Conservation (phyloP, 1,140 invertebrate species). For the Armadillidium nasatum region DNA sequence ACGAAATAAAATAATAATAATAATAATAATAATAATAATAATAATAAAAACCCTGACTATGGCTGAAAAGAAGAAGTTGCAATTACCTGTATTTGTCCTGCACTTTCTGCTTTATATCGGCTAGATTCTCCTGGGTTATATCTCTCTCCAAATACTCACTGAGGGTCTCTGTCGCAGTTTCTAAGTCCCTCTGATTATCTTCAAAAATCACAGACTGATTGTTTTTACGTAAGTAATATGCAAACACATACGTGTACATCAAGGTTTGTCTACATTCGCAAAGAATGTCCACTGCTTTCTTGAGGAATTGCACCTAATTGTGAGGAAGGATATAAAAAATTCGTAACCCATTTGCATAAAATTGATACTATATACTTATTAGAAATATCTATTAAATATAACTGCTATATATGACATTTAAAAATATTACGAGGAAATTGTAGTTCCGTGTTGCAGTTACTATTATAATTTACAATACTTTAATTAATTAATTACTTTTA, state of each 20-base stretch:
- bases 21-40: no score
- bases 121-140: conserved; percentile 94
- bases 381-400: no score
- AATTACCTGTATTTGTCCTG: conserved; percentile 94
- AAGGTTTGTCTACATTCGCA: conserved; percentile 95
- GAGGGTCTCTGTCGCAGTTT: conserved; percentile 91
- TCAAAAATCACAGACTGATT: conserved; percentile 99
- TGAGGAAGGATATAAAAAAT: conserved; percentile 51
- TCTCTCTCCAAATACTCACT: conserved; percentile 97
- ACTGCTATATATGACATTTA: no score
- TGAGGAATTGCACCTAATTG: conserved; percentile 85
- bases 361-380: no score
- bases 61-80: no score
- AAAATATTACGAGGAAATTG: no score
- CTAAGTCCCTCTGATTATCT: conserved; percentile 97
- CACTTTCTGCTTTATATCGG: conserved; percentile 98
- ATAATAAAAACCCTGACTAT: no score
- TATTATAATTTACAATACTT: no score
- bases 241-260: conserved; percentile 99
- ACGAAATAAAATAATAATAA: no score
- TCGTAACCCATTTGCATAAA: conserved; percentile 42
- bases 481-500: no score
- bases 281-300: conserved; percentile 95
- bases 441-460: no score
- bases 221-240: conserved; percentile 95